Evolutionary conservation across 2,888 invertebrate genomes (phyloP).

Genomic region (Drosophila mercatorum): DNA sequence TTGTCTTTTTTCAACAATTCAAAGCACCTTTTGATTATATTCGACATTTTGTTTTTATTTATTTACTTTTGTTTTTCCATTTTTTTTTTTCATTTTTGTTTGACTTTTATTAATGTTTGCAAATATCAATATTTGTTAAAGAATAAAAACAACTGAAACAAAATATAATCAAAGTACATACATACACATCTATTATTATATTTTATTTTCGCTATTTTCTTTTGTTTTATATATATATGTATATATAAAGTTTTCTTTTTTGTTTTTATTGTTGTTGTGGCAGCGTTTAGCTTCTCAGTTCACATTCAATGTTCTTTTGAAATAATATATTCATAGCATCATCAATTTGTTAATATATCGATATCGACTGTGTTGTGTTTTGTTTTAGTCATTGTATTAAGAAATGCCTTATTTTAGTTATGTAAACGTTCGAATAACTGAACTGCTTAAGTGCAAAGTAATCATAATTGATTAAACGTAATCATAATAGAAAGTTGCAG

Average conservation of each 20-base stretch:
- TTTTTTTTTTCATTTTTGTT: conserved; percentile 37
- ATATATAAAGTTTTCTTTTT: neutral
- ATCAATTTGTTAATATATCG: conserved; percentile 19
- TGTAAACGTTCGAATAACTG: conserved; percentile 42
- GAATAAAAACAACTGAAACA: conserved; percentile 53
- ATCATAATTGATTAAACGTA: conserved; percentile 7
- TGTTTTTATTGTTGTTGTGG: conserved; percentile 62
- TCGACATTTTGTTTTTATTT: conserved; percentile 68
- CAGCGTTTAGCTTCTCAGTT: conserved; percentile 79
- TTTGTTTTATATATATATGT: conserved; percentile 22
- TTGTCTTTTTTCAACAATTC: conserved; percentile 78
- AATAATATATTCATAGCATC: conserved; percentile 42
- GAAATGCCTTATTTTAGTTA: conserved; percentile 64
- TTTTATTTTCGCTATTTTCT: conserved; percentile 27
- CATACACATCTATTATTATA: conserved; percentile 33
- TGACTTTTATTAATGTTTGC: conserved; percentile 37
- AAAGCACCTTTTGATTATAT: conserved; percentile 83
- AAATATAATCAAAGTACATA: conserved; percentile 69
- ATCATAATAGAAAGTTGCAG: conserved; percentile 34
- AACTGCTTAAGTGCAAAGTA: conserved; percentile 36
- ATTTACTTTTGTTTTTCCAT: conserved; percentile 22
- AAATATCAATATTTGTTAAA: conserved; percentile 44
- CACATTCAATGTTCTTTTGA: conserved; percentile 39
- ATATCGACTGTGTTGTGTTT: neutral
- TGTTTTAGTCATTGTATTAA: conserved; percentile 35